A percentile compares a stretch with the other conserved stretches of the same genome.
Evolutionary conservation across 37 sponge, comb jelly and placozoan genomes (phyloP).

Genomic region (Eunapius fragilis): DNA sequence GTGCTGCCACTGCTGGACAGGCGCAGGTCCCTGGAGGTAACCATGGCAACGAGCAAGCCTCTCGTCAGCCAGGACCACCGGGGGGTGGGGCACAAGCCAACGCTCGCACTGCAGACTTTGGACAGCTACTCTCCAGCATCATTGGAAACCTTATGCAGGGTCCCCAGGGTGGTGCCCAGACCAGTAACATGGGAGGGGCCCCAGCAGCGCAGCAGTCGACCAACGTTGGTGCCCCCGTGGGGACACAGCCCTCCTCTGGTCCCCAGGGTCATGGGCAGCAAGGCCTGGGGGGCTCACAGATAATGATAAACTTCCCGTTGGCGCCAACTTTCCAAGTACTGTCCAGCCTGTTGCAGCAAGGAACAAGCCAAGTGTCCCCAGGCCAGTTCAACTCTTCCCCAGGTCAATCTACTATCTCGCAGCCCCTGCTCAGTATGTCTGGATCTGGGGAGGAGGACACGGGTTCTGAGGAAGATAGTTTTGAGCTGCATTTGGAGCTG

Average conservation of each 20-base stretch:
- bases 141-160: background rate
- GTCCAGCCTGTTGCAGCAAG: constrained; percentile 14
- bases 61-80: background rate
- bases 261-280: too few species aligned
- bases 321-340: constrained; percentile 47
- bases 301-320: constrained; percentile 45
- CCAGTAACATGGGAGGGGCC: background rate
- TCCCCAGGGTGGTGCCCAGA: background rate
- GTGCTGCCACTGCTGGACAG: background rate
- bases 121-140: background rate
- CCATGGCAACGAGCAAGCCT: background rate
- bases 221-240: too few species aligned
- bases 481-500: constrained; percentile 21
- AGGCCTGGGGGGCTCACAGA: background rate
- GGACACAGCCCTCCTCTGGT: too few species aligned
- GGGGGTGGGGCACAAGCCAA: background rate
- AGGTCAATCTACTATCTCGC: background rate
- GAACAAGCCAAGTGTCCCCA: background rate
- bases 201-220: background rate
- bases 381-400: background rate
- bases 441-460: background rate
- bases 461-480: constrained; percentile 19
- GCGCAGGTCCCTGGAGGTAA: background rate
- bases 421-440: background rate
- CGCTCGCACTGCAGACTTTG: background rate